phyloP scores from a whole-genome alignment of 2,888 invertebrate genomes.

The Sarcophaga variegata region DNA sequence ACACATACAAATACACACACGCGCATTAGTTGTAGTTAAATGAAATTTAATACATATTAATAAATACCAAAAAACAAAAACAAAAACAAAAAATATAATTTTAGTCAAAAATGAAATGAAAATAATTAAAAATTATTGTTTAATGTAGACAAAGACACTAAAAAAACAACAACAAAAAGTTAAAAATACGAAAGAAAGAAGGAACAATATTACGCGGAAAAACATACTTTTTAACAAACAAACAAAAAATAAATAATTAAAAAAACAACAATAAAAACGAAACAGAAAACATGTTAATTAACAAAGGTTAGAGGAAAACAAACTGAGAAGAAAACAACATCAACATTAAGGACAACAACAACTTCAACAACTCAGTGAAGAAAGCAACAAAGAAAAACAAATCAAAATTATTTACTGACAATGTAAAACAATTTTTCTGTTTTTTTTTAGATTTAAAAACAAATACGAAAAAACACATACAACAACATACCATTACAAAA shows the following conservation, averaged over 20 bases:
- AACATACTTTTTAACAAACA: constrained; percentile 64
- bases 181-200: background rate
- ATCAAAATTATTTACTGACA: constrained; percentile 66
- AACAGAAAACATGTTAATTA: constrained; percentile 63
- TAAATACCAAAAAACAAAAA: constrained; percentile 55
- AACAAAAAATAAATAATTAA: constrained; percentile 43
- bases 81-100: constrained; percentile 57
- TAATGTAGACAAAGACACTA: constrained; percentile 45
- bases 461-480: background rate
- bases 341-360: constrained; percentile 8
- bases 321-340: constrained; percentile 31
- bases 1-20: constrained; percentile 29
- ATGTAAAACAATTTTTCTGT: constrained; percentile 37
- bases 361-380: constrained; percentile 16
- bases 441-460: constrained; percentile 32
- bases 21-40: constrained; percentile 68
- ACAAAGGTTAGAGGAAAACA: constrained; percentile 44
- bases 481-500: constrained; percentile 1
- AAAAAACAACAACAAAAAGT: constrained; percentile 21
- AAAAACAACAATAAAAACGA: constrained; percentile 67
- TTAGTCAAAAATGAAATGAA: constrained; percentile 50
- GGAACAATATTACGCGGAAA: background rate
- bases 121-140: constrained; percentile 61
- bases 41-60: constrained; percentile 65
- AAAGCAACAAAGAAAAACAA: constrained; percentile 28